phyloP scores from a whole-genome alignment of 2,888 invertebrate species.

The Vannuccia rotundouncinata region DNA sequence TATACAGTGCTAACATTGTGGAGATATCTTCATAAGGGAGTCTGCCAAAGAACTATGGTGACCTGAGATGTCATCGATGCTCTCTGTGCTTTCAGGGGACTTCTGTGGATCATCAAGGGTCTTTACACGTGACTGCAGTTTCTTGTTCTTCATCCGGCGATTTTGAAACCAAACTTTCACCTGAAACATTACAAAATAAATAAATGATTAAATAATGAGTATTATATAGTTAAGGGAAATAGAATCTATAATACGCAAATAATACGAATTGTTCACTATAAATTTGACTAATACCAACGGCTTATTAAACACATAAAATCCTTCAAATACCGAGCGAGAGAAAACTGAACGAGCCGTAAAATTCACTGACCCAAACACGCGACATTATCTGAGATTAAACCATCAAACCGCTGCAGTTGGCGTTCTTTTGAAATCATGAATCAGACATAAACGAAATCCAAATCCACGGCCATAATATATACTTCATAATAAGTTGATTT shows the following conservation, averaged over 20 bases:
- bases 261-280: too few relatives aligned
- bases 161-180: conserved; percentile 41
- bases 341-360: background rate
- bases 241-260: background rate
- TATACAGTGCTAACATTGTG: background rate
- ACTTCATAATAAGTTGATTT: too few relatives aligned
- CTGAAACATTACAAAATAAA: conserved; percentile 4
- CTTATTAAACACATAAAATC: background rate
- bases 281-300: too few relatives aligned
- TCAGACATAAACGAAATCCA: too few relatives aligned
- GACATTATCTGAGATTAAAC: too few relatives aligned
- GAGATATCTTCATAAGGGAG: background rate
- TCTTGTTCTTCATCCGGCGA: conserved; percentile 40
- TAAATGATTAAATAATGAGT: background rate
- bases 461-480: too few relatives aligned
- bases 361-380: background rate
- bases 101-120: conserved; percentile 5
- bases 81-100: conserved; percentile 1
- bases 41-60: background rate
- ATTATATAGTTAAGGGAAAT: background rate
- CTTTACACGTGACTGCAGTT: conserved; percentile 36
- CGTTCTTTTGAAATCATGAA: too few relatives aligned
- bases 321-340: background rate
- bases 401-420: too few relatives aligned
- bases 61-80: background rate